These are phyloP conservation scores for Tapirus indicus DNA, from an alignment of 2,797 vertebrate species.

Conservation along the genomic window DNA sequence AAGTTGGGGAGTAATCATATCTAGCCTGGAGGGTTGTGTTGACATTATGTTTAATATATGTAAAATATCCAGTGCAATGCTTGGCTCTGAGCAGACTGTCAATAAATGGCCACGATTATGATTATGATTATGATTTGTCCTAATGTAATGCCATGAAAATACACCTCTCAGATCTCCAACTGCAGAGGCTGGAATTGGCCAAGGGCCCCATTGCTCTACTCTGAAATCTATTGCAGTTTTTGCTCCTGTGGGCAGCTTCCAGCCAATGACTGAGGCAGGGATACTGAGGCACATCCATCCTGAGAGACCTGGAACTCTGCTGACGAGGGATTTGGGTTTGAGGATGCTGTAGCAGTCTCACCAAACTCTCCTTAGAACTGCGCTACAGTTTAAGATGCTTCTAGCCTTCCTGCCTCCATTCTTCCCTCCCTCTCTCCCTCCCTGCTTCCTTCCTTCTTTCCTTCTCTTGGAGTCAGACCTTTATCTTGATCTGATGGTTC, in stretches of 20 bases:
- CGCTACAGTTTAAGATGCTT: accelerated
- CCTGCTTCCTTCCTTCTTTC: background rate
- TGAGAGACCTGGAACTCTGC: background rate
- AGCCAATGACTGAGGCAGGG: background rate
- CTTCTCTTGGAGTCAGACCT: background rate
- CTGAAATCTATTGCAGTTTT: background rate
- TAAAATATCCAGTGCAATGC: background rate
- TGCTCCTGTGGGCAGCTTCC: background rate
- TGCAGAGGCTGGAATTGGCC: background rate
- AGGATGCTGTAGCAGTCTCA: background rate
- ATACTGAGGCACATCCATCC: background rate
- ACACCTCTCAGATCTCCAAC: background rate
- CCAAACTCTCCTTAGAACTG: background rate
- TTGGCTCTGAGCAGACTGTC: background rate
- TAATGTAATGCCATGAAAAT: background rate
- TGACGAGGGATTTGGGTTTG: background rate
- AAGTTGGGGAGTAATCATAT: background rate
- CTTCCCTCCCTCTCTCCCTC: background rate
- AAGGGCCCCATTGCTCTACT: background rate
- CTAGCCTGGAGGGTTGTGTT: background rate
- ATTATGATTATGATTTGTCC: background rate
- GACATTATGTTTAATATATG: background rate
- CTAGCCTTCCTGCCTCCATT: background rate
- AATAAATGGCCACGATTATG: background rate
- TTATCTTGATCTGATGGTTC: background rate